Evolutionary conservation across 2,113 vertebrate genomes (phyloP).

Genomic region (Egretta garzetta): DNA sequence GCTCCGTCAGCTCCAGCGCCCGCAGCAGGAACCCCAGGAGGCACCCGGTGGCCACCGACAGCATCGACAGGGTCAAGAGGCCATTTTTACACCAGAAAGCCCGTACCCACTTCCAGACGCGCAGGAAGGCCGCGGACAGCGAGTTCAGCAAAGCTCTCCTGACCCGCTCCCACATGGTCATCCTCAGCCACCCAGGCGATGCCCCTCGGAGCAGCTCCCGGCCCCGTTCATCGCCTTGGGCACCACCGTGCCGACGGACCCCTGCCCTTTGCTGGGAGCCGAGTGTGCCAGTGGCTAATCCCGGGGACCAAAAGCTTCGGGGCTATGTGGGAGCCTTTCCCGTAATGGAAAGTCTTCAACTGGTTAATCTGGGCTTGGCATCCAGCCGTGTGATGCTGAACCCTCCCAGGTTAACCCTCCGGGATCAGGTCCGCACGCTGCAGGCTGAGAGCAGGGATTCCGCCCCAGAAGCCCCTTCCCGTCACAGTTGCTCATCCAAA

Average conservation of each 20-base stretch:
- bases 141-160: not conserved
- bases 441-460: not conserved
- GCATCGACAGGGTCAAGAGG: constrained; percentile 81
- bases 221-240: not conserved
- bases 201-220: not conserved
- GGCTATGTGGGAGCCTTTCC: constrained; percentile 8
- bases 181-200: not conserved
- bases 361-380: constrained; percentile 47
- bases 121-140: rapidly evolving
- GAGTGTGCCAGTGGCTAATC: not conserved
- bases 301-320: not conserved
- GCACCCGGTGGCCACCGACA: constrained; percentile 82
- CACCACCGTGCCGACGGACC: rapidly evolving
- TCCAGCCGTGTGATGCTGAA: not conserved
- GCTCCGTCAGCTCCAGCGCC: constrained; percentile 77
- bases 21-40: constrained; percentile 83
- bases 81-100: constrained; percentile 78
- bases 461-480: not conserved
- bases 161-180: constrained; percentile 35
- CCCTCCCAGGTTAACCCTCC: constrained; percentile 1
- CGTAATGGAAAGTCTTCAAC: constrained; percentile 34
- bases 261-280: not conserved
- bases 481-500: not conserved
- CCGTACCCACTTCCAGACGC: not conserved
- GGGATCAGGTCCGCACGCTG: rapidly evolving